Evolutionary conservation across 2,888 invertebrate genomes (phyloP).

Genomic region (Fragum whitleyi): DNA sequence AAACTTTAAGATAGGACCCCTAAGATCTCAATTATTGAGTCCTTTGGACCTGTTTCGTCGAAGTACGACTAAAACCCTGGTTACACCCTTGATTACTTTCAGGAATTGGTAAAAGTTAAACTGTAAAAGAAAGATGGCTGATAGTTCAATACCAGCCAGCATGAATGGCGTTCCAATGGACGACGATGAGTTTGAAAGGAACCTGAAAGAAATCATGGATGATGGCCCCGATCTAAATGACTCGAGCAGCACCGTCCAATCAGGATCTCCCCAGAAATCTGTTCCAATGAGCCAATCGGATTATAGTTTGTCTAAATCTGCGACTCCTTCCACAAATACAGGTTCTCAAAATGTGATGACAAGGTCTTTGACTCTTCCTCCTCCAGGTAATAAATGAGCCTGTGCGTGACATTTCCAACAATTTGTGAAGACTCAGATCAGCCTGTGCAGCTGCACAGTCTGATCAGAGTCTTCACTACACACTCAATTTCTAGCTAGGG

Average conservation of each 20-base stretch:
- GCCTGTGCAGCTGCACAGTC: too few species aligned
- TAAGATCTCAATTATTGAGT: too few species aligned
- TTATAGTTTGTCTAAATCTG: slow-evolving; percentile 59
- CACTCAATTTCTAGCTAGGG: too few species aligned
- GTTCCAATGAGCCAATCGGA: slow-evolving; percentile 46
- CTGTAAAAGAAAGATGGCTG: slow-evolving; percentile 52
- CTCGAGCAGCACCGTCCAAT: slow-evolving; percentile 80
- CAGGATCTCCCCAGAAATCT: slow-evolving; percentile 72
- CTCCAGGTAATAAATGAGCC: slow-evolving; percentile 1
- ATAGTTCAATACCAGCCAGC: slow-evolving; percentile 54
- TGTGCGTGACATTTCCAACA: too few species aligned
- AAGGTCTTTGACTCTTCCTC: slow-evolving; percentile 47
- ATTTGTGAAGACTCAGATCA: too few species aligned
- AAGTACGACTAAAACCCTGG: too few species aligned
- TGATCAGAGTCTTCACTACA: too few species aligned
- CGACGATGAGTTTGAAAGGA: slow-evolving; percentile 82
- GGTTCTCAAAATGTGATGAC: slow-evolving; percentile 30
- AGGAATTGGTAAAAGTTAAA: too few species aligned
- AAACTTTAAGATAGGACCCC: too few species aligned
- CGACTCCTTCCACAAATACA: neutral
- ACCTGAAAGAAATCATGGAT: slow-evolving; percentile 83
- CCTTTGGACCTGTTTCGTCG: too few species aligned
- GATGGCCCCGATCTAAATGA: slow-evolving; percentile 82
- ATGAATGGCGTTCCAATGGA: slow-evolving; percentile 70
- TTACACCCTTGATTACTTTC: too few species aligned